phyloP scores from a whole-genome alignment of 2,888 invertebrate species.

The Punctoribates punctum region DNA sequence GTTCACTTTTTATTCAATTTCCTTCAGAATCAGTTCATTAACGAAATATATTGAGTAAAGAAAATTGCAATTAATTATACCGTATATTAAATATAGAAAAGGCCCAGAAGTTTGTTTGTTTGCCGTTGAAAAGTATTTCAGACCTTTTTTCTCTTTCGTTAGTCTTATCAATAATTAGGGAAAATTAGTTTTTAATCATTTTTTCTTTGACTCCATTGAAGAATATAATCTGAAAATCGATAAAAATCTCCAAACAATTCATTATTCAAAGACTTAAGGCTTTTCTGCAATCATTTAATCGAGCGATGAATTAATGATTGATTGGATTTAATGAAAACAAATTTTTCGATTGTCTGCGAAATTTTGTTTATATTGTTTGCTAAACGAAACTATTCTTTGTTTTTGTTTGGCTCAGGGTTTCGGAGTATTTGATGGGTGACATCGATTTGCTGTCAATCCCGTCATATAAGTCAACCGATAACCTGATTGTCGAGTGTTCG shows the following conservation, averaged over 20 bases:
- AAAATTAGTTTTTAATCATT: neutral
- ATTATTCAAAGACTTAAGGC: no score
- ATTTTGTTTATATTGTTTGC: neutral
- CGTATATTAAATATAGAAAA: no score
- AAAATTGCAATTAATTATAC: neutral
- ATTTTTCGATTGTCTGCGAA: constrained; percentile 4
- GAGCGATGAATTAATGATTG: constrained; percentile 3
- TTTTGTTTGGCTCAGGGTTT: constrained; percentile 54
- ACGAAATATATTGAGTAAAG: neutral
- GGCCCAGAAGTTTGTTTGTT: no score
- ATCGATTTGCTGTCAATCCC: constrained; percentile 51
- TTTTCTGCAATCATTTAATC: no score
- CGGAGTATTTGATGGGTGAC: constrained; percentile 58
- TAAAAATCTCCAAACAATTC: neutral
- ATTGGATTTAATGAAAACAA: neutral
- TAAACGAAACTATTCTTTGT: neutral
- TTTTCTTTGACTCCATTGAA: neutral
- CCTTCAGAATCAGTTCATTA: neutral
- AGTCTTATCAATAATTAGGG: neutral
- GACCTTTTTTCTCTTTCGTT: neutral
- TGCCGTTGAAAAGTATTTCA: no score
- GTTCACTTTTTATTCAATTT: no score
- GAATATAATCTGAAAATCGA: neutral
- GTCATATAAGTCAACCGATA: constrained; percentile 54
- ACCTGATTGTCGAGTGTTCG: constrained; percentile 48